phyloP scores from a whole-genome alignment of 1,140 invertebrate genomes.

The Halyomorpha halys region DNA sequence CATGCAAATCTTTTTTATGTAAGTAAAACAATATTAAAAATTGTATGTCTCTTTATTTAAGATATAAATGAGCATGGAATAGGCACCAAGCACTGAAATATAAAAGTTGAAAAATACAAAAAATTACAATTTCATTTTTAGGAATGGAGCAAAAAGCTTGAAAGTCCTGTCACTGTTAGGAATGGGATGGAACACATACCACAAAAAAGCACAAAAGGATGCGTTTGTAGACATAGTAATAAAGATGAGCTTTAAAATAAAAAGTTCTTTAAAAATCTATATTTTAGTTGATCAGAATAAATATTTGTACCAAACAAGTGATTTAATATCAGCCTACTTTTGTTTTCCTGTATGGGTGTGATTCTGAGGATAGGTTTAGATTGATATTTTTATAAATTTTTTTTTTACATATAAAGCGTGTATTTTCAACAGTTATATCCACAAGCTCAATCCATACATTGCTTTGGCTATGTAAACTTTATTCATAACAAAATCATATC shows the following conservation, averaged over 20 bases:
- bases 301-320: slow-evolving; percentile 11
- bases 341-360: neutral
- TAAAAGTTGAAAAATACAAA: slow-evolving; percentile 1
- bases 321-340: slow-evolving; percentile 5
- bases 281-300: neutral
- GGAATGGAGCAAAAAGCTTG: slow-evolving; percentile 64
- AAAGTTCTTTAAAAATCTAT: too few relatives aligned
- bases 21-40: slow-evolving; percentile 30
- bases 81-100: neutral
- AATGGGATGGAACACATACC: slow-evolving; percentile 65
- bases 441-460: slow-evolving; percentile 28
- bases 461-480: slow-evolving; percentile 26
- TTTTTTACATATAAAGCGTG: slow-evolving; percentile 29
- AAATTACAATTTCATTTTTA: slow-evolving; percentile 33
- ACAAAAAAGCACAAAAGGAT: slow-evolving; percentile 42
- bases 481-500: slow-evolving; percentile 23
- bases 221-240: slow-evolving; percentile 39
- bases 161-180: slow-evolving; percentile 45
- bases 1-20: slow-evolving; percentile 68
- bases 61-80: slow-evolving; percentile 3
- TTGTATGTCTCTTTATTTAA: neutral
- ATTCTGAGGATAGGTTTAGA: too few relatives aligned
- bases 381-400: neutral
- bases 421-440: slow-evolving; percentile 27
- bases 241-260: slow-evolving; percentile 28